phyloP scores from a whole-genome alignment of 2,113 vertebrate species.

The Columbina picui region DNA sequence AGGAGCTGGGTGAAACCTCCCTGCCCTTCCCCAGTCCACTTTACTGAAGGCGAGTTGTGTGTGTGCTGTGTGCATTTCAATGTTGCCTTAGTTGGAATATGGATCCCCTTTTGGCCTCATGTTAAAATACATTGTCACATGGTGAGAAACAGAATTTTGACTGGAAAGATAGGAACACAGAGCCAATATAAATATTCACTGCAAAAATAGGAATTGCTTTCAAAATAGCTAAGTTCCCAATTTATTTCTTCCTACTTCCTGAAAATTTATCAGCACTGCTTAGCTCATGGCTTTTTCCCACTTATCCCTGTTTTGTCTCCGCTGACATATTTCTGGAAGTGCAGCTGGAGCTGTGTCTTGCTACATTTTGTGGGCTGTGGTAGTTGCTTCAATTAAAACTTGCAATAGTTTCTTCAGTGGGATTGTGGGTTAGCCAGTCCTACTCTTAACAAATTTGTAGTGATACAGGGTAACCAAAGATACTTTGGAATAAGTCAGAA shows the following conservation, averaged over 20 bases:
- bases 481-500: background rate
- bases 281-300: constrained; percentile 8
- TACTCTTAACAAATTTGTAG: constrained; percentile 6
- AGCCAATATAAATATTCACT: constrained; percentile 48
- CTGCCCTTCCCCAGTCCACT: background rate
- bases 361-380: background rate
- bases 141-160: constrained; percentile 12
- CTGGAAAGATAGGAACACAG: constrained; percentile 16
- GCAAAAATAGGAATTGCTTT: constrained; percentile 47
- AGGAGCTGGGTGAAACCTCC: background rate
- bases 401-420: background rate
- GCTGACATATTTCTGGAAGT: background rate
- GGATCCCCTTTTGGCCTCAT: background rate
- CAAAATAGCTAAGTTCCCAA: constrained; percentile 21
- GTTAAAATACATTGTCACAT: background rate
- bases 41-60: background rate
- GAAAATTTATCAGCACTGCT: constrained; percentile 7
- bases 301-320: constrained; percentile 14
- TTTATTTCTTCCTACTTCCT: constrained; percentile 57
- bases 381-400: background rate
- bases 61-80: background rate
- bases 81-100: background rate
- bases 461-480: background rate
- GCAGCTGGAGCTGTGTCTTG: background rate
- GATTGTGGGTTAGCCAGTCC: background rate